These are phyloP conservation scores for Trachymyrmex cornetzi DNA, from an alignment of 1,140 invertebrate genomes.

Conservation along the genomic window DNA sequence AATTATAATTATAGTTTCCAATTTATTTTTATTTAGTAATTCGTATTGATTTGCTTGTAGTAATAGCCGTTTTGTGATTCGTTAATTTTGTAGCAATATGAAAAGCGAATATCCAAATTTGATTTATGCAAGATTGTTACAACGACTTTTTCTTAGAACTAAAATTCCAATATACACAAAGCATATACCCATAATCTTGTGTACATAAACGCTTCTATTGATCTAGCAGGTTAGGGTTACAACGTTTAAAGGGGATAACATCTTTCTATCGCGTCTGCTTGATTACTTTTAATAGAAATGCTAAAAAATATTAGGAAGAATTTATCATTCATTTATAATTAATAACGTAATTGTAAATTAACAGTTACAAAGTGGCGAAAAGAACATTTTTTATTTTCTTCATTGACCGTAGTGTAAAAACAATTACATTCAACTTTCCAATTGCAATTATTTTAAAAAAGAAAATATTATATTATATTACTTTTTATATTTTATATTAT, in stretches of 20 bases:
- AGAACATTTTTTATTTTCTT: not conserved
- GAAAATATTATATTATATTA: not conserved
- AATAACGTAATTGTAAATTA: not conserved
- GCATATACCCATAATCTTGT: conserved; percentile 73
- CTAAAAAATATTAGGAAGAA: not conserved
- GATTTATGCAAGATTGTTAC: conserved; percentile 10
- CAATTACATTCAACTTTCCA: not conserved
- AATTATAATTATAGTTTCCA: not conserved
- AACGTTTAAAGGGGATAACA: conserved; percentile 76
- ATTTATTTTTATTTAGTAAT: not conserved
- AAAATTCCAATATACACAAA: conserved; percentile 72
- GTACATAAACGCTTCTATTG: conserved; percentile 77
- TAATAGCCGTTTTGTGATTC: conserved; percentile 63
- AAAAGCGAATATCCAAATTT: conserved; percentile 63
- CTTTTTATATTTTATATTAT: not conserved
- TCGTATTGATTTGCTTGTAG: not conserved
- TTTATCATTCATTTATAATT: not conserved
- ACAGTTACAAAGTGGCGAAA: not conserved
- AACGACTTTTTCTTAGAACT: conserved; percentile 66
- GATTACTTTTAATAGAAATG: not conserved
- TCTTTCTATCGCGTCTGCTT: conserved; percentile 14
- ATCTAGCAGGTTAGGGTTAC: conserved; percentile 60
- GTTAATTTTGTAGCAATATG: conserved; percentile 46
- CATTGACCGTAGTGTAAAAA: not conserved
- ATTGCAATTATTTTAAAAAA: not conserved